Base-by-base conservation (phyloP, 2,797 vertebrate genomes). In the Spondyliosoma cantharus region DNA sequence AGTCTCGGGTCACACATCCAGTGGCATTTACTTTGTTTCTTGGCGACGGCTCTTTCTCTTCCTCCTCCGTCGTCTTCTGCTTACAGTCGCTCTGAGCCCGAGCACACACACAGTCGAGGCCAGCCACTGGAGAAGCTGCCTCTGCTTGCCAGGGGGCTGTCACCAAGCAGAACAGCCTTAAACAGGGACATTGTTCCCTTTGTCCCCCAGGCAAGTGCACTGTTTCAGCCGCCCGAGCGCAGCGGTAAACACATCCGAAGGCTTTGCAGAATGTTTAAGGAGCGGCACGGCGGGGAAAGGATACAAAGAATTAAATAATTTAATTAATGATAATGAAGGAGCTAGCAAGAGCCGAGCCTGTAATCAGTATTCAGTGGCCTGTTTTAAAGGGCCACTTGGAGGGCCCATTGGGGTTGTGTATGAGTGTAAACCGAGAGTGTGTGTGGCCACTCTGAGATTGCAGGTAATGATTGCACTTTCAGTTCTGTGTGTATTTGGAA, bases 101-200 rank as follows among this genome's bases (percentile, higher is more conserved):
- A 71, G 62, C 76, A 62, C 37, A 32, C 20, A 37, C 20, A 12
- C 49, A 61, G 71, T 64, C 71, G 66, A 74, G 79, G 74, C 83
- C 72, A 75, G 78, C 67, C 68, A 46, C 81, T 22, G 46, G 71
- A 82, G 74, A 75, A 79, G 74, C 74, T 42, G 24, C 50, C 59
- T 79, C 22, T 24, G 66, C 78, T 67, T 82, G 87, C 87, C 79
- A 76, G 64, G 45, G 72, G 52, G 82, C 81, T 84, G 84, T 88
- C 87, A 82, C 63, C 0, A 46, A 76, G 82, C 81, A 74, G 69
- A 86, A 65, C 69, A 59, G 80, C 76, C 84, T 68, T 70, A 86
- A 89, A 88, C 58, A 53, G 70, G 76, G 74, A 85, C 80, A 78
- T 87, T 49, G 82, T 82, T 87, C 75, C 64, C 62, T 87, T 84